phyloP scores from a whole-genome alignment of 1,140 invertebrate genomes.

The Telenomus remus region DNA sequence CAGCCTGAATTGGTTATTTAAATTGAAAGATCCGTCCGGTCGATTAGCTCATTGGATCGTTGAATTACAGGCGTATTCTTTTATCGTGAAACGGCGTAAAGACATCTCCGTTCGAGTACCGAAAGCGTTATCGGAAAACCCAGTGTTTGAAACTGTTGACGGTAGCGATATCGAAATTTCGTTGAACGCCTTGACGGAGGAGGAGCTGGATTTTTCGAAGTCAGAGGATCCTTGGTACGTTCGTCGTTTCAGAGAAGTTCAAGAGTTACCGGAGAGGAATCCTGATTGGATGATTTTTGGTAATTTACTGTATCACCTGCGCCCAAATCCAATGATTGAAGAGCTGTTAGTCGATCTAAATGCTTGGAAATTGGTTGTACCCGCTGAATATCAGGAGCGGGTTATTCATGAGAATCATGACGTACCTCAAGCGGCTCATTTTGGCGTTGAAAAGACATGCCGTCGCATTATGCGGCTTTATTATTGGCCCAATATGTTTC shows the following conservation, averaged over 20 bases:
- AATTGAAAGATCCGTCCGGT: conserved; percentile 5
- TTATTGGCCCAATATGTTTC: neutral
- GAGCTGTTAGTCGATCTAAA: neutral
- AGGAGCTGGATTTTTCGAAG: too few species aligned
- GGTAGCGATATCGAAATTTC: neutral
- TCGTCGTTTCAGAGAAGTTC: neutral
- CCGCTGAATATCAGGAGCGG: neutral
- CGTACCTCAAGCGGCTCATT: neutral
- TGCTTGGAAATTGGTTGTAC: neutral
- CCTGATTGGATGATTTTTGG: neutral
- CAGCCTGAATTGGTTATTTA: neutral
- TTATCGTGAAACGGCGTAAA: conserved; percentile 63
- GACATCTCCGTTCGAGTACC: conserved; percentile 3
- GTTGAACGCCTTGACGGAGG: too few species aligned
- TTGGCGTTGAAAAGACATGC: neutral
- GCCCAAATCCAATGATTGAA: neutral
- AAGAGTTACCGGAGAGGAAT: neutral
- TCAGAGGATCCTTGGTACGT: neutral
- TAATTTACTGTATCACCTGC: neutral
- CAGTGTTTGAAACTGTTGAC: neutral
- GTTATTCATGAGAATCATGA: neutral
- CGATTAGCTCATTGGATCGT: conserved; percentile 13
- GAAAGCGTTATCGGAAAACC: conserved; percentile 17
- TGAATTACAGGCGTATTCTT: conserved; percentile 63
- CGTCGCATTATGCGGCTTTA: neutral